Evolutionary conservation across 2,888 invertebrate species (phyloP).

Genomic region (Nematopogon swammerdamellus): DNA sequence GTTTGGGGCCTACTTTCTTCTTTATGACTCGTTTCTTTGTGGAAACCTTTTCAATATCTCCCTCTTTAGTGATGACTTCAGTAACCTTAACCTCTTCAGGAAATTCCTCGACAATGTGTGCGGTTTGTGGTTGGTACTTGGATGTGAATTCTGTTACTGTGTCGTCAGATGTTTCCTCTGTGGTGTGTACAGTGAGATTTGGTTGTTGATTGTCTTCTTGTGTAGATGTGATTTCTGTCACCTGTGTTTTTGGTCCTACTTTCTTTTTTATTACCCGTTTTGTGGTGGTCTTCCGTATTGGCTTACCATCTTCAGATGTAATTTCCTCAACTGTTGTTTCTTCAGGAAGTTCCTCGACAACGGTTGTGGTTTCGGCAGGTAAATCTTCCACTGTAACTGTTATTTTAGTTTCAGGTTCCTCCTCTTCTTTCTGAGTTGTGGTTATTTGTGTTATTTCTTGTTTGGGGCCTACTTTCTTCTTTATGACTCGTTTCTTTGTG

Average conservation of each 20-base stretch:
- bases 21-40: conserved; percentile 22
- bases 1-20: conserved; percentile 26
- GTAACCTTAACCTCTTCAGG: background rate
- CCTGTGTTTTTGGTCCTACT: conserved; percentile 24
- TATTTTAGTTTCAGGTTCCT: too few species aligned
- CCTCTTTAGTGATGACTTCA: conserved; percentile 6
- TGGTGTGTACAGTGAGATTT: conserved; percentile 14
- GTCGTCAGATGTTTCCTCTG: conserved; percentile 16
- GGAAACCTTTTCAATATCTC: background rate
- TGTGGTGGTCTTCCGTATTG: too few species aligned
- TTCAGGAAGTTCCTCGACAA: too few species aligned
- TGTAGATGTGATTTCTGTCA: conserved; percentile 38
- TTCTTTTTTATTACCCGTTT: too few species aligned
- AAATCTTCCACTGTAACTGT: too few species aligned
- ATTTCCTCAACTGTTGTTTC: too few species aligned
- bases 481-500: too few species aligned
- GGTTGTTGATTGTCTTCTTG: conserved; percentile 29
- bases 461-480: too few species aligned
- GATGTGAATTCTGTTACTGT: background rate
- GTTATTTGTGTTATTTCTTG: too few species aligned
- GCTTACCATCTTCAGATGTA: too few species aligned
- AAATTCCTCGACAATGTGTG: background rate
- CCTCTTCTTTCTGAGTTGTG: too few species aligned
- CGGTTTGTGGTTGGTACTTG: background rate
- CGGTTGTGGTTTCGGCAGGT: too few species aligned